phyloP scores from a whole-genome alignment of 2,888 invertebrate species.

The Drosophila koepferae region DNA sequence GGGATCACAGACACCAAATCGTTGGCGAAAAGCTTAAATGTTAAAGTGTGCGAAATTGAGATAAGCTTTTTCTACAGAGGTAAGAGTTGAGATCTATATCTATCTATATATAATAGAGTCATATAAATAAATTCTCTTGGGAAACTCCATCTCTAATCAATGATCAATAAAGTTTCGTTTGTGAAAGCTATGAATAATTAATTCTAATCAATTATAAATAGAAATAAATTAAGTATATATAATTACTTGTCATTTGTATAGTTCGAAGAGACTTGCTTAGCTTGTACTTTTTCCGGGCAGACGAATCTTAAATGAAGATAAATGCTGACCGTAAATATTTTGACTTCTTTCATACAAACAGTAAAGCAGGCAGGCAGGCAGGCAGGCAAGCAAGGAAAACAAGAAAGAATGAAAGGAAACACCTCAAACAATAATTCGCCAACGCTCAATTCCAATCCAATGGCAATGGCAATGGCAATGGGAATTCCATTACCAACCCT shows the following conservation, averaged over 20 bases:
- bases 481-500: constrained; percentile 33
- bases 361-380: constrained; percentile 13
- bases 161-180: not conserved
- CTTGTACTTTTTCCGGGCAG: constrained; percentile 29
- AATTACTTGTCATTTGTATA: constrained; percentile 38
- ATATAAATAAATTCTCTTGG: not conserved
- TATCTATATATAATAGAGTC: no score
- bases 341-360: constrained; percentile 52
- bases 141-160: not conserved
- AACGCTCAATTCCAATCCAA: constrained; percentile 49
- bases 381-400: constrained; percentile 9
- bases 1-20: not conserved
- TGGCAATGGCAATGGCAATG: constrained; percentile 13
- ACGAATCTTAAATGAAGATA: constrained; percentile 51
- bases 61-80: not conserved
- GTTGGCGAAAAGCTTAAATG: not conserved
- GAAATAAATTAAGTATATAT: constrained; percentile 18
- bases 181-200: not conserved
- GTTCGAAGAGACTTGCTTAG: constrained; percentile 29
- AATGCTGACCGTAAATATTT: constrained; percentile 78
- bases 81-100: not conserved
- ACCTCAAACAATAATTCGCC: constrained; percentile 56
- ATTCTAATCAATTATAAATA: not conserved
- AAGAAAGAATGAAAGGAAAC: constrained; percentile 50
- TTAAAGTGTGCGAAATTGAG: not conserved